phyloP scores from a whole-genome alignment of 2,888 invertebrate species.

The Tetragonisca angustula region DNA sequence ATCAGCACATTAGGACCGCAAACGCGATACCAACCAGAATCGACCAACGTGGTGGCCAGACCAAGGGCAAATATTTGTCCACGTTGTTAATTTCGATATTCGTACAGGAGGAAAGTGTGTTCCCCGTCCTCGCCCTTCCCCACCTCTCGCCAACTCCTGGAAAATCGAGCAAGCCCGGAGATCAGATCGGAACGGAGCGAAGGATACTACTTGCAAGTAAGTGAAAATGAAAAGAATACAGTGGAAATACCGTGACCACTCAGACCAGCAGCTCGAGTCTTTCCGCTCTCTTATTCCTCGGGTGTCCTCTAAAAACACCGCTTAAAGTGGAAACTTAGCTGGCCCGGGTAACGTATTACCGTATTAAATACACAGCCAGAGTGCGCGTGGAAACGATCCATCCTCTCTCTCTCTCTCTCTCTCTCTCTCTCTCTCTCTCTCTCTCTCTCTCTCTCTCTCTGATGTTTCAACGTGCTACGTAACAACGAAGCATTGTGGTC shows the following conservation, averaged over 20 bases:
- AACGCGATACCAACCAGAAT: background rate
- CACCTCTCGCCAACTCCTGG: too few species aligned
- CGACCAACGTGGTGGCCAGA: background rate
- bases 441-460: too few species aligned
- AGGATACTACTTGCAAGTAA: background rate
- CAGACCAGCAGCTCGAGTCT: background rate
- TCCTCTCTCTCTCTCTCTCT: too few species aligned
- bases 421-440: too few species aligned
- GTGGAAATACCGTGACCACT: background rate
- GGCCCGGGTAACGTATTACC: slow-evolving; percentile 31
- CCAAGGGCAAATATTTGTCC: slow-evolving; percentile 34
- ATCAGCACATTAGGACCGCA: background rate
- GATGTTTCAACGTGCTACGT: slow-evolving; percentile 12
- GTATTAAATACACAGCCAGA: slow-evolving; percentile 42
- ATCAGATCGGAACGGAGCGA: background rate
- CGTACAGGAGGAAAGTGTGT: background rate
- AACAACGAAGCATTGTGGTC: slow-evolving; percentile 22
- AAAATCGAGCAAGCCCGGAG: background rate
- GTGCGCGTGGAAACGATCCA: slow-evolving; percentile 2
- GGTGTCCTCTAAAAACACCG: slow-evolving; percentile 43
- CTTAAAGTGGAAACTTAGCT: slow-evolving; percentile 38
- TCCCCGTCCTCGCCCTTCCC: too few species aligned
- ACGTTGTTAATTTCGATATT: slow-evolving; percentile 31
- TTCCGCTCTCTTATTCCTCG: background rate
- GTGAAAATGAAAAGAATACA: slow-evolving; percentile 47